Conservation (phyloP, 2,888 invertebrate genomes). For the Pyrocoelia pectoralis region DNA sequence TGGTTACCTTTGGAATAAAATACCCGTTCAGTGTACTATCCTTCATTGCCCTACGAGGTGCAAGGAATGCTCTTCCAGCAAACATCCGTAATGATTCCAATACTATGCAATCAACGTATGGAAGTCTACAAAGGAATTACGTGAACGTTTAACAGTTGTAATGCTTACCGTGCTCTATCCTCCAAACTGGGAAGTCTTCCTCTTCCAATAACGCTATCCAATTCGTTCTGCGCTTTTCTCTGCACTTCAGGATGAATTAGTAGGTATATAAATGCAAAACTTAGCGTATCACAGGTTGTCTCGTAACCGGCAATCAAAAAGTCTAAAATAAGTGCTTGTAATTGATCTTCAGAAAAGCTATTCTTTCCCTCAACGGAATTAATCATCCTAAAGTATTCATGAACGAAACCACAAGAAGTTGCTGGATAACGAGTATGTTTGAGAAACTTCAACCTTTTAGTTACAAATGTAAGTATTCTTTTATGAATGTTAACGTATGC, state of each 20-base stretch:
- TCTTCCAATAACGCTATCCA: conserved; percentile 76
- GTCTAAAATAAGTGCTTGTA: conserved; percentile 83
- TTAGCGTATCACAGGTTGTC: conserved; percentile 81
- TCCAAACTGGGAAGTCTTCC: conserved; percentile 72
- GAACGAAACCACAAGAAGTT: conserved; percentile 85
- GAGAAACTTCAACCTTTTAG: conserved; percentile 75
- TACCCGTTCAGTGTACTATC: conserved; percentile 79
- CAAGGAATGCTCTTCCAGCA: conserved; percentile 78
- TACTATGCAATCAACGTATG: conserved; percentile 75
- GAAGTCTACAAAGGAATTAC: conserved; percentile 40
- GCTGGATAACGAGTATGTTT: conserved; percentile 69
- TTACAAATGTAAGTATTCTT: conserved; percentile 75
- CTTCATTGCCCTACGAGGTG: conserved; percentile 80
- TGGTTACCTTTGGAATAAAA: conserved; percentile 75
- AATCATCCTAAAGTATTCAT: conserved; percentile 77
- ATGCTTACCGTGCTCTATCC: conserved; percentile 73
- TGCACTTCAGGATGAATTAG: conserved; percentile 77
- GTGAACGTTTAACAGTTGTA: too few species aligned
- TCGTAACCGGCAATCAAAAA: conserved; percentile 90
- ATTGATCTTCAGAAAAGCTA: conserved; percentile 74
- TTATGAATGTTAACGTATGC: conserved; percentile 75
- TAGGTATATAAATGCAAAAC: conserved; percentile 79
- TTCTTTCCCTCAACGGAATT: conserved; percentile 65
- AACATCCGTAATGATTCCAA: conserved; percentile 77
- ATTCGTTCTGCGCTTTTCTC: conserved; percentile 63